Percentiles rank a stretch among this genome's conserved stretches.
Evolutionary conservation across 2,797 vertebrate species (phyloP).

Genomic region (Danio aesculapii): DNA sequence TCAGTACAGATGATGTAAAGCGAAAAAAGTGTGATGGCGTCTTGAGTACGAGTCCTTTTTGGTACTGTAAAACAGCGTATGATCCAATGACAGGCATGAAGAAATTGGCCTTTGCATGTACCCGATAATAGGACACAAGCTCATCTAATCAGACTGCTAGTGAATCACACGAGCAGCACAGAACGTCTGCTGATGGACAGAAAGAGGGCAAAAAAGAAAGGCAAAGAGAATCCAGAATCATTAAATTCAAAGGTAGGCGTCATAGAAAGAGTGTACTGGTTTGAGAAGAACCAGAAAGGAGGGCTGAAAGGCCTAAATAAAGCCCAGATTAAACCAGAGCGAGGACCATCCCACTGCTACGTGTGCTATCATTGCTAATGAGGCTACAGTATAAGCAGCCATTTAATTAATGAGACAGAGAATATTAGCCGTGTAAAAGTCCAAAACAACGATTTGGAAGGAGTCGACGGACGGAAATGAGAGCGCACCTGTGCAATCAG

Average conservation of each 20-base stretch:
- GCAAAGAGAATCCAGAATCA: slow-evolving; percentile 8
- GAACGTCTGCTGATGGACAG: slow-evolving; percentile 22
- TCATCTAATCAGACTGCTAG: slow-evolving; percentile 70
- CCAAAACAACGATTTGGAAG: slow-evolving; percentile 20
- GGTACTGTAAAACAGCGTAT: slow-evolving; percentile 1
- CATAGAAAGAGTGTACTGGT: not conserved
- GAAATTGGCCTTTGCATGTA: slow-evolving; percentile 69
- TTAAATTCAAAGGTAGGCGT: slow-evolving; percentile 7
- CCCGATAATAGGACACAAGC: slow-evolving; percentile 75
- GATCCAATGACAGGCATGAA: slow-evolving; percentile 66
- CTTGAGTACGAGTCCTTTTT: not conserved
- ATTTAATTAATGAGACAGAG: slow-evolving; percentile 30
- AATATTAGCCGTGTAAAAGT: slow-evolving; percentile 25
- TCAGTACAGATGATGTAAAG: slow-evolving; percentile 11
- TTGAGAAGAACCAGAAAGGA: not conserved
- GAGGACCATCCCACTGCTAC: not conserved
- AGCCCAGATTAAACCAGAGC: slow-evolving; percentile 4
- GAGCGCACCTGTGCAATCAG: slow-evolving; percentile 51
- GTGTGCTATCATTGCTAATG: not conserved
- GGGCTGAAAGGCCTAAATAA: not conserved
- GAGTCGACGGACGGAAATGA: slow-evolving; percentile 6
- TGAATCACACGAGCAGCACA: slow-evolving; percentile 67
- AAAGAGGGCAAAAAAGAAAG: slow-evolving; percentile 15
- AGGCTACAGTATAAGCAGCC: not conserved
- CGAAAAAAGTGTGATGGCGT: not conserved